These are phyloP conservation scores for Trinorchestia longiramus DNA, from an alignment of 1,140 invertebrate species.

Conservation along the genomic window DNA sequence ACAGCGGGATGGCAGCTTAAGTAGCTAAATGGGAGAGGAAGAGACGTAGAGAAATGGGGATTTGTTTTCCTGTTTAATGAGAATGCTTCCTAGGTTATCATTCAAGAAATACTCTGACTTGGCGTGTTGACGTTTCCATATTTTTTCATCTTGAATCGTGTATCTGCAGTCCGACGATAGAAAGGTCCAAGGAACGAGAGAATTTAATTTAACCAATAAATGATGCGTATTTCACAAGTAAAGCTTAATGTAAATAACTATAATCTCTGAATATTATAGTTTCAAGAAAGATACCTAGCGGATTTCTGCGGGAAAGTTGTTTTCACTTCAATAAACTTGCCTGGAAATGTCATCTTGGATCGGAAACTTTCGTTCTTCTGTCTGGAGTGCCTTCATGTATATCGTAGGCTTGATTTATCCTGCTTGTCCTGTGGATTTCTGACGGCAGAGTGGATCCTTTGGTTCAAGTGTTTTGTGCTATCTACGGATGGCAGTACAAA, in stretches of 20 bases:
- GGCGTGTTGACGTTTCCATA: neutral
- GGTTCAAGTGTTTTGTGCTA: too few relatives aligned
- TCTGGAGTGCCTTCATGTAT: too few relatives aligned
- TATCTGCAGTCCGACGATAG: neutral
- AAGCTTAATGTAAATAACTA: neutral
- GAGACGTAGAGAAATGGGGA: neutral
- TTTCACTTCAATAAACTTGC: too few relatives aligned
- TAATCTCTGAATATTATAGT: too few relatives aligned
- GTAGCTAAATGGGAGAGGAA: neutral
- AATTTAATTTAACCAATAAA: neutral
- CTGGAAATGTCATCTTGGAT: too few relatives aligned
- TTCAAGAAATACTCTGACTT: neutral
- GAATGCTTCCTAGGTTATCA: neutral
- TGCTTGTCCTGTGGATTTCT: too few relatives aligned
- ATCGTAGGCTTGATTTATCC: too few relatives aligned
- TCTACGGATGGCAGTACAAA: too few relatives aligned
- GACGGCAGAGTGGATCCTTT: too few relatives aligned
- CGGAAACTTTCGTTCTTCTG: too few relatives aligned
- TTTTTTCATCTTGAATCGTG: neutral
- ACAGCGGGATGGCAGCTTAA: neutral
- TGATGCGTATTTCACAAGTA: neutral
- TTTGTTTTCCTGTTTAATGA: slow-evolving; percentile 2
- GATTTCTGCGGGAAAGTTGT: too few relatives aligned
- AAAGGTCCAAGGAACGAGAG: neutral
- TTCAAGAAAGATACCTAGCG: too few relatives aligned